phyloP scores from a whole-genome alignment of 2,888 invertebrate genomes.

The Aspidiotus destructor region DNA sequence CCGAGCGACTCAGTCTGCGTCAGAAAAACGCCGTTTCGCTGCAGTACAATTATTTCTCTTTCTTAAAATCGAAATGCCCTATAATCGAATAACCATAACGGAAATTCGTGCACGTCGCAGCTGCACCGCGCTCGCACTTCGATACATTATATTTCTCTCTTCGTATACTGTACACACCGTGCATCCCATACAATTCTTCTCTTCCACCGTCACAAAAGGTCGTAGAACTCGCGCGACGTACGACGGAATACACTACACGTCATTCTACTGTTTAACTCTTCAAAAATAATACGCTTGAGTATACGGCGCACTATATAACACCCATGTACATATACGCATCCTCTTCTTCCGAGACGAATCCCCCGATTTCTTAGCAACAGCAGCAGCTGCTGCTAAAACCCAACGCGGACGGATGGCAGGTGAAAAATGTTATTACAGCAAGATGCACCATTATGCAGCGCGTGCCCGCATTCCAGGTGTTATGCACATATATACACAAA shows the following conservation, averaged over 20 bases:
- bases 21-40: no score
- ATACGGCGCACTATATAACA: background rate
- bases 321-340: constrained; percentile 5
- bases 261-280: background rate
- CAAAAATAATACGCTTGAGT: background rate
- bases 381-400: constrained; percentile 3
- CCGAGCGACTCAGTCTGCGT: no score
- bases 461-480: constrained; percentile 17
- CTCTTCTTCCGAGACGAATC: background rate
- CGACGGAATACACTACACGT: background rate
- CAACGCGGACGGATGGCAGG: background rate
- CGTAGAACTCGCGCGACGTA: constrained; percentile 1
- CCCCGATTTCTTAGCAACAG: constrained; percentile 2
- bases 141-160: no score
- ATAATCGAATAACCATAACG: constrained; percentile 2
- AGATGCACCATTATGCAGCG: constrained; percentile 9
- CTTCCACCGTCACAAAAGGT: background rate
- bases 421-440: background rate
- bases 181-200: background rate
- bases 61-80: background rate
- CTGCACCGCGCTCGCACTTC: background rate
- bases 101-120: constrained; percentile 2
- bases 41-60: no score
- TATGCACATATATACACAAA: background rate
- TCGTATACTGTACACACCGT: background rate